Evolutionary conservation across 2,797 vertebrate genomes (phyloP).

Genomic region (Huso huso): DNA sequence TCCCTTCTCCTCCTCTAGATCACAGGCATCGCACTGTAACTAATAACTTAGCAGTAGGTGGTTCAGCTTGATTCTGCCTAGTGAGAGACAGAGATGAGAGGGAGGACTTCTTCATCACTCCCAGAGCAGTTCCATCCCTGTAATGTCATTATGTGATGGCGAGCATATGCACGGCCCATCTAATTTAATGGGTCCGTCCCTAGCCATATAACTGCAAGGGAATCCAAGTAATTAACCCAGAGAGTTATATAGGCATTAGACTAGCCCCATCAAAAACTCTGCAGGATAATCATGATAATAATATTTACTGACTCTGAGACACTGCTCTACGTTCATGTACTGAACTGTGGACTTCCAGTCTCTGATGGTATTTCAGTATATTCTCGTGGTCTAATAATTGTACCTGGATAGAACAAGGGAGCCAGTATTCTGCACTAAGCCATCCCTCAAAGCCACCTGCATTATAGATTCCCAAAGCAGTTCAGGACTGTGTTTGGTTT

Average conservation of each 20-base stretch:
- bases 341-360: too few relatives aligned
- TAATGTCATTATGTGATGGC: constrained; percentile 14
- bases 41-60: constrained; percentile 9
- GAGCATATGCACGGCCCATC: constrained; percentile 9
- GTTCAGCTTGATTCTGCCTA: neutral
- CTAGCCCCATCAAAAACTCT: neutral
- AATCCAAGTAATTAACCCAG: too few relatives aligned
- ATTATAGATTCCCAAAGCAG: too few relatives aligned
- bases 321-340: too few relatives aligned
- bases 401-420: too few relatives aligned
- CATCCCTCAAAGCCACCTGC: too few relatives aligned
- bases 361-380: too few relatives aligned
- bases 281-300: neutral
- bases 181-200: neutral
- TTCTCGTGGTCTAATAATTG: too few relatives aligned
- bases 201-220: constrained; percentile 16
- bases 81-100: constrained; percentile 1
- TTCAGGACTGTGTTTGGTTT: too few relatives aligned
- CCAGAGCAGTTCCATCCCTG: neutral
- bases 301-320: neutral
- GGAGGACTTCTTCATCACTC: constrained; percentile 4
- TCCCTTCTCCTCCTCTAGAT: neutral
- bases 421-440: too few relatives aligned
- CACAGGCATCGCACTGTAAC: constrained; percentile 1
- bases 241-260: too few relatives aligned